phyloP scores from a whole-genome alignment of 2,888 invertebrate genomes.

The Drosophila macrospina region DNA sequence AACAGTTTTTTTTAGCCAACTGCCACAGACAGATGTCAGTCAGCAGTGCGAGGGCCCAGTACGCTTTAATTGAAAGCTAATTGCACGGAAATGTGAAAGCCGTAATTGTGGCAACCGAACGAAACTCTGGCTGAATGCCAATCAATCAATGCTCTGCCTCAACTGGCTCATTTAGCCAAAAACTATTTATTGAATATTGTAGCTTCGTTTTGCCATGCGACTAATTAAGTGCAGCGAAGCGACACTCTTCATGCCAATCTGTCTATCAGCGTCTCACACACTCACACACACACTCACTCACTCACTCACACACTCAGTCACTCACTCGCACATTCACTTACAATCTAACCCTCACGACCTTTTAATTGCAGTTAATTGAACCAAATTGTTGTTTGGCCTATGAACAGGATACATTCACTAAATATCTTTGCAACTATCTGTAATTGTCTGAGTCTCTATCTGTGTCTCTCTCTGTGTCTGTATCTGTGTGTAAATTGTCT shows the following conservation, averaged over 20 bases:
- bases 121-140: constrained; percentile 1
- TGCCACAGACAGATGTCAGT: constrained; percentile 6
- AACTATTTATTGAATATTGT: constrained; percentile 64
- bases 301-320: not conserved
- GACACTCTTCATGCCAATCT: constrained; percentile 15
- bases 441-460: not conserved
- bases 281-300: not conserved
- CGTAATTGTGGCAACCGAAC: constrained; percentile 45
- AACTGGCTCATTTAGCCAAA: constrained; percentile 33
- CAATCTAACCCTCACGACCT: constrained; percentile 1
- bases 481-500: constrained; percentile 13
- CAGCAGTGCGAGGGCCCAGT: constrained; percentile 3
- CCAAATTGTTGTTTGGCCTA: constrained; percentile 36
- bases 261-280: not conserved
- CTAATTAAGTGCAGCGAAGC: constrained; percentile 68
- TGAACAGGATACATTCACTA: constrained; percentile 39
- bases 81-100: constrained; percentile 45
- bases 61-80: constrained; percentile 60
- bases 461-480: too few relatives aligned
- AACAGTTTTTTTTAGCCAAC: constrained; percentile 17
- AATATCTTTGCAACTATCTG: constrained; percentile 25
- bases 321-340: not conserved
- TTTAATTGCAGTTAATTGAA: constrained; percentile 70
- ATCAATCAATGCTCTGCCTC: constrained; percentile 35
- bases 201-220: constrained; percentile 41